These are phyloP conservation scores for Bos indicus DNA, from an alignment of 2,113 vertebrate genomes.

Conservation along the genomic window DNA sequence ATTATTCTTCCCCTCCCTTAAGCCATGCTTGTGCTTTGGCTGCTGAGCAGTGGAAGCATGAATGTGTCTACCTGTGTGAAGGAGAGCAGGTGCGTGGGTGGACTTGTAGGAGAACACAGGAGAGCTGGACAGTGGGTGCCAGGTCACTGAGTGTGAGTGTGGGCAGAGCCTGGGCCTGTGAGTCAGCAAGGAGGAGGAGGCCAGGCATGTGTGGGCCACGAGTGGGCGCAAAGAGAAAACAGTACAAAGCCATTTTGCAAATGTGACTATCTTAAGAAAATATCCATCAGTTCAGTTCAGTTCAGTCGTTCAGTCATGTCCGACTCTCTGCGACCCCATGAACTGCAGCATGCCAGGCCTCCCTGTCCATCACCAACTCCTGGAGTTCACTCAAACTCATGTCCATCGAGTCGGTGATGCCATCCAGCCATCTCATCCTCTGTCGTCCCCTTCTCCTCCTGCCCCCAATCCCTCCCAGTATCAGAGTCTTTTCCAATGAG, in stretches of 20 bases:
- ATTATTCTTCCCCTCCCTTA: not conserved
- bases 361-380: no score
- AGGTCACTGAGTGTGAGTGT: not conserved
- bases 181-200: slow-evolving; percentile 21
- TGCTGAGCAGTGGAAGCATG: not conserved
- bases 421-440: no score
- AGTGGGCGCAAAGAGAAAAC: not conserved
- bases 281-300: not conserved
- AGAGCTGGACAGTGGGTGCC: not conserved
- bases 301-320: no score
- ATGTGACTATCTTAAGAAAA: slow-evolving; percentile 19
- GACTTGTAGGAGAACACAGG: not conserved
- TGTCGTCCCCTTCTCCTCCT: no score
- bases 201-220: slow-evolving; percentile 26
- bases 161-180: not conserved
- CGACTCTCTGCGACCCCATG: no score
- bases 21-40: not conserved
- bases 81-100: not conserved
- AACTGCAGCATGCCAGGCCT: rapidly evolving
- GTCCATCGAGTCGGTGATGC: no score
- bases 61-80: not conserved
- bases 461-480: no score
- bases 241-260: not conserved
- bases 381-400: no score
- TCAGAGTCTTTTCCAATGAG: no score